These are phyloP conservation scores for Seira ritae DNA, from an alignment of 2,888 invertebrate species.

Conservation along the genomic window DNA sequence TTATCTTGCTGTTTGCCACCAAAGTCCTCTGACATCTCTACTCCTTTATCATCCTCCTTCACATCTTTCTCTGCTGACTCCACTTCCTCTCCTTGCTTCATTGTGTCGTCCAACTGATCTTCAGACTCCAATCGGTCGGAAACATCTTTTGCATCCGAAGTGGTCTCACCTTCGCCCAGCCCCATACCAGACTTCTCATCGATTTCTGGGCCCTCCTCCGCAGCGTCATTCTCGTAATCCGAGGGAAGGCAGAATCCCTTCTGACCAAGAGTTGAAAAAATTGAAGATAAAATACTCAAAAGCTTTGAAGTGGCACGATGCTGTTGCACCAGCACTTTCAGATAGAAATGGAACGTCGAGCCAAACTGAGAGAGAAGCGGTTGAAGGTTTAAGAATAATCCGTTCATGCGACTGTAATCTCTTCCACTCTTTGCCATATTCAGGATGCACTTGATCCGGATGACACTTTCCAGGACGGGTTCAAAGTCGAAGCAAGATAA, in stretches of 20 bases:
- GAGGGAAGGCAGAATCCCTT: slow-evolving; percentile 96
- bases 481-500: slow-evolving; percentile 73
- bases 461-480: slow-evolving; percentile 47
- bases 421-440: background rate
- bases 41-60: slow-evolving; percentile 90
- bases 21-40: slow-evolving; percentile 98
- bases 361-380: slow-evolving; percentile 88
- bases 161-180: slow-evolving; percentile 88
- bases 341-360: slow-evolving; percentile 85
- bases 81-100: slow-evolving; percentile 86
- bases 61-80: slow-evolving; percentile 82
- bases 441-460: slow-evolving; percentile 41
- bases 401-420: background rate
- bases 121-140: slow-evolving; percentile 94
- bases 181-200: slow-evolving; percentile 84
- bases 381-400: slow-evolving; percentile 72
- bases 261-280: slow-evolving; percentile 89
- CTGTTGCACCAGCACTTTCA: slow-evolving; percentile 86
- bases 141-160: slow-evolving; percentile 90
- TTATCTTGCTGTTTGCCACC: slow-evolving; percentile 91
- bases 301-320: slow-evolving; percentile 90
- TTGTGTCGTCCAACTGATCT: slow-evolving; percentile 95
- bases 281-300: slow-evolving; percentile 86
- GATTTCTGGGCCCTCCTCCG: slow-evolving; percentile 76
- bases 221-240: slow-evolving; percentile 82